Percentiles rank a stretch among this genome's conserved stretches.
These are phyloP conservation scores for Neoarius graeffei DNA, from an alignment of 2,113 vertebrate genomes.

Conservation along the genomic window DNA sequence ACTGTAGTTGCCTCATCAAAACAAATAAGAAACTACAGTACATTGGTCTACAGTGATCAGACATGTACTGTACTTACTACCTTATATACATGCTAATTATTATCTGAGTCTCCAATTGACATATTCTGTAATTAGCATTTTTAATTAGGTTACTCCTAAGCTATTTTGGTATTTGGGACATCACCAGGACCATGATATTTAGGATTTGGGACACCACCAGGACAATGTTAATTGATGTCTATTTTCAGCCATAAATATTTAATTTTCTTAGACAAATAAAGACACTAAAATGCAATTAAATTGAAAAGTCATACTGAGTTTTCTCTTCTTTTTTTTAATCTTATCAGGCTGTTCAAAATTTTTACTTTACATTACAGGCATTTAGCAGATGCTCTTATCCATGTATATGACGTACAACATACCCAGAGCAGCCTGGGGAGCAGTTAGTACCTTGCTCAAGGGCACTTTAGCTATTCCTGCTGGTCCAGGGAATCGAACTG, in stretches of 20 bases:
- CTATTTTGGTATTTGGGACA: conserved; percentile 3
- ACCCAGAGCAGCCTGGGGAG: too few relatives aligned
- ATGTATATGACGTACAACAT: too few relatives aligned
- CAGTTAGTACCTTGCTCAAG: too few relatives aligned
- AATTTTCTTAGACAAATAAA: neutral
- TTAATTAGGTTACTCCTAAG: conserved; percentile 6
- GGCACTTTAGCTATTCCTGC: too few relatives aligned
- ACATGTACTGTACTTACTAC: neutral
- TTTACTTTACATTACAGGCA: too few relatives aligned
- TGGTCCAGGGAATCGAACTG: too few relatives aligned
- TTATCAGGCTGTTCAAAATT: neutral
- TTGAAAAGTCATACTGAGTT: neutral
- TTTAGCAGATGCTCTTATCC: too few relatives aligned
- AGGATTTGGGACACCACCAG: neutral
- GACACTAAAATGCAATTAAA: neutral
- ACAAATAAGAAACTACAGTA: neutral
- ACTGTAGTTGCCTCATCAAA: conserved; percentile 40
- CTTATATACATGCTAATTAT: neutral
- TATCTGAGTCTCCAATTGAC: neutral
- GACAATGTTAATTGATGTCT: neutral
- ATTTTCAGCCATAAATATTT: neutral
- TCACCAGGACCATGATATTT: neutral
- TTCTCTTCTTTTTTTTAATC: neutral
- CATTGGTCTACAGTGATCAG: neutral
- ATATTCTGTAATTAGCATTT: neutral